Base-by-base conservation (phyloP, 2,888 invertebrate species). In the Diaprepes abbreviatus region DNA sequence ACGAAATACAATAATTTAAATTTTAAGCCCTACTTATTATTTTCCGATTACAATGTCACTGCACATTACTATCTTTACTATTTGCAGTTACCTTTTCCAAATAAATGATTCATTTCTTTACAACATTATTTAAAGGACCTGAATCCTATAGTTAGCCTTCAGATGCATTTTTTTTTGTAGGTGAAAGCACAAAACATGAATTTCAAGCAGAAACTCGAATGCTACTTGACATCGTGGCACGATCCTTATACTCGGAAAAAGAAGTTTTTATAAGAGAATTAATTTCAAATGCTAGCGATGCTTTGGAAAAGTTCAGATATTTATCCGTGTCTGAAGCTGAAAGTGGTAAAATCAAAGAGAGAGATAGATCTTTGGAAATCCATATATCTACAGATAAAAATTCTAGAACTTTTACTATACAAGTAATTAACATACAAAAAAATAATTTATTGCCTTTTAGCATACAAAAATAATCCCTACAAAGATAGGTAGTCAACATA, bases 201-300 rank as follows among this genome's bases (percentile, higher is more conserved):
- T 98, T 98, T 83, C 96, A 98, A 84, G 98, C 98, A 0, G 98
- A 98, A 86, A 98, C 98, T 0, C 88, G 93, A 71, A 97, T 97
- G 93, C 84, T 98, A 38, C 85, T 98, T 54, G 97, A 98, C 83
- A 98, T 98, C 84, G 98, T 98, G 0, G 98, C 98, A 0, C 92
- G 95, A 80, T 98, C 98, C 0, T 86, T 98, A 35, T 98, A 98
- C 85, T 98, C 98, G 0, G 97, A 98, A 78, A 97, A 97, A 85
- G 98, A 98, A 88, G 97, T 98, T 6, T 98, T 98, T 82, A 91
- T 98, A 9, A 89, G 98, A 74, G 98, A 98, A 83, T 85, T 98
- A 36, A 95, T 98, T 74, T 98, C 98, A 0, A 98, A 98, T 86
- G 94, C 97, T 0, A 97, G 96, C 83, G 98, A 98, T 89, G 98